A percentile compares a stretch with the other conserved stretches of the same genome.
phyloP scores from a whole-genome alignment of 1,140 invertebrate species.

The Aphaenogaster ashmeadi region DNA sequence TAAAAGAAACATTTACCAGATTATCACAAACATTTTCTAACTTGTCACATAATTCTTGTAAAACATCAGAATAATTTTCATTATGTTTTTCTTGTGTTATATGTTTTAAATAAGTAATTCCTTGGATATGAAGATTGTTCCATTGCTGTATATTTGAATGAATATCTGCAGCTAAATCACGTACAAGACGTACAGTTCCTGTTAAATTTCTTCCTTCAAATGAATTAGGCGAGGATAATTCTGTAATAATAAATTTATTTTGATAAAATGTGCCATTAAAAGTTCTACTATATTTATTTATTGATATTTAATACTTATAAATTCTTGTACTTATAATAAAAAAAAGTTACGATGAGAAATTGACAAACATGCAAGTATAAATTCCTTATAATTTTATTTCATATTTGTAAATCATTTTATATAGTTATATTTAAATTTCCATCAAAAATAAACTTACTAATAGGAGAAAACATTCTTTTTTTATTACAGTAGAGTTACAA shows the following conservation, averaged over 20 bases:
- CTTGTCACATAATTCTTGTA: conserved; percentile 77
- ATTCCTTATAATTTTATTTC: neutral
- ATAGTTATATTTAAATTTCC: neutral
- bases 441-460: conserved; percentile 7
- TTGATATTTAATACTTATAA: neutral
- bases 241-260: conserved; percentile 50
- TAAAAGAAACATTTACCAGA: conserved; percentile 68
- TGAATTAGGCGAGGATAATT: conserved; percentile 39
- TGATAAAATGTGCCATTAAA: neutral
- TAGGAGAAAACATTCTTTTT: neutral
- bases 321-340: neutral
- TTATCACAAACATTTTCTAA: conserved; percentile 76
- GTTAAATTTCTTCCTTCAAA: conserved; percentile 79
- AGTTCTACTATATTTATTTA: neutral
- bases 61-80: conserved; percentile 68
- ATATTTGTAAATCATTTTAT: too few species aligned
- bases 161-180: conserved; percentile 80
- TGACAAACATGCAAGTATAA: neutral
- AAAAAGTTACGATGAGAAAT: neutral
- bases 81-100: conserved; percentile 75
- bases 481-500: neutral
- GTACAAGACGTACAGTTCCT: conserved; percentile 77
- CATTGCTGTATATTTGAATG: conserved; percentile 81
- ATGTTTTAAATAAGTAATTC: conserved; percentile 75
- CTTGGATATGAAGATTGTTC: conserved; percentile 78